Base-by-base conservation (phyloP, 2,888 invertebrate species). In the Automeris io region DNA sequence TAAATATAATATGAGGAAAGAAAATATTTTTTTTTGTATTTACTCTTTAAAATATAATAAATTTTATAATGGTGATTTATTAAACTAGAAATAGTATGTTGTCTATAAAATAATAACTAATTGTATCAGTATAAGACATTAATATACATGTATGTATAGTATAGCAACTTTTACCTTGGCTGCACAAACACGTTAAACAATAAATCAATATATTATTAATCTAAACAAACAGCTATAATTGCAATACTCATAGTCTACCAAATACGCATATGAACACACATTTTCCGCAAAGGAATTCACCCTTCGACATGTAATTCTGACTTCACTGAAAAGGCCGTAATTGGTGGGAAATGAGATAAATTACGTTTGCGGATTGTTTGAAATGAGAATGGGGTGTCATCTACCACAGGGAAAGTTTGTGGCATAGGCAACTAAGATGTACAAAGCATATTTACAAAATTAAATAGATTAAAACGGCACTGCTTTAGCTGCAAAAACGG, bases 261-360 rank as follows among this genome's bases (percentile, higher is more conserved):
- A 39, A 46, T 44, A 46, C 56, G 45, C 49, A 61, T 61, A 69
- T 64, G 59, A 63, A 66, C 46, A 57, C 41, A 45, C 57, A 59
- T 61, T 63, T n/a, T 61, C 56, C 62, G 61, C 57, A 50, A 48
- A 37, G 40, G 46, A 58, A 47, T 58, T 65, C 66, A 70, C 72
- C 75, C 75, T 71, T 69, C 75, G 72, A 73, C 70, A 75, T 65
- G 61, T 59, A 71, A 70, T 61, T 64, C 64, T 58, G 47, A 51
- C 50, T 56, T 45, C 59, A 57, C 53, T 71, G 70, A 74, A 77
- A 81, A 78, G 70, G 63, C 53, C 63, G 64, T 80, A 77, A 79
- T 79, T 76, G 77, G 72, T n/a, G 67, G 78, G 72, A 79, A 81
- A 81, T 78, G 70, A 73, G 71, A 81, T 73, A 77, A 81, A 79